Conservation (phyloP, 2,797 vertebrate species). For the Xenentodon cancila region DNA sequence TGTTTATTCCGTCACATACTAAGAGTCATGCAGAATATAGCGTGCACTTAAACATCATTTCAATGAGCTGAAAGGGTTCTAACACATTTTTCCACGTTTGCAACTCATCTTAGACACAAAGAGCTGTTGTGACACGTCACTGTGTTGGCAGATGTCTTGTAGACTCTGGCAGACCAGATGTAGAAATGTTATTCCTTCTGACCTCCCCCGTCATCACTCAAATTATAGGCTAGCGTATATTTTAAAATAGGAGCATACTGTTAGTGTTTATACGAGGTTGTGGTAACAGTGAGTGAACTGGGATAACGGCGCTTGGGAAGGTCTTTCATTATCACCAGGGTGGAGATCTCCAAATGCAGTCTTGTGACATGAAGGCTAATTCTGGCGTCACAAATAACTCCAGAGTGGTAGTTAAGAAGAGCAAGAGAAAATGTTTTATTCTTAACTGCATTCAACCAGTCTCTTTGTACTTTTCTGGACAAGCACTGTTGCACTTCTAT, state of each 20-base stretch:
- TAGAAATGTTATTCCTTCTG: constrained; percentile 20
- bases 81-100: too few relatives aligned
- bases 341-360: constrained; percentile 56
- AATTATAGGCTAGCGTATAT: constrained; percentile 44
- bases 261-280: constrained; percentile 28
- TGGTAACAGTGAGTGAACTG: constrained; percentile 38
- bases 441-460: too few relatives aligned
- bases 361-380: constrained; percentile 38
- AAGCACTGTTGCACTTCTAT: neutral
- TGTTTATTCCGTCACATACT: too few relatives aligned
- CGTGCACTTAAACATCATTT: too few relatives aligned
- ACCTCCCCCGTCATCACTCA: constrained; percentile 20
- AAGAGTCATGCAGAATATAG: too few relatives aligned
- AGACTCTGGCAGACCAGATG: constrained; percentile 1
- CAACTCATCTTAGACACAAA: constrained; percentile 28
- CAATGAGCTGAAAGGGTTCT: too few relatives aligned
- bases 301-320: constrained; percentile 29
- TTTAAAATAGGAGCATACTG: constrained; percentile 28
- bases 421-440: constrained; percentile 13
- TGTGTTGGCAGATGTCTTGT: constrained; percentile 1
- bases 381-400: constrained; percentile 59
- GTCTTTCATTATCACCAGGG: constrained; percentile 74
- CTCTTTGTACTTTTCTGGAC: too few relatives aligned
- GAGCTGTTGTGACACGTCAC: constrained; percentile 12
- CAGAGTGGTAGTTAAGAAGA: constrained; percentile 55